Evolutionary conservation across 2,888 invertebrate species (phyloP).

Genomic region (Schizotus pectinicornis): DNA sequence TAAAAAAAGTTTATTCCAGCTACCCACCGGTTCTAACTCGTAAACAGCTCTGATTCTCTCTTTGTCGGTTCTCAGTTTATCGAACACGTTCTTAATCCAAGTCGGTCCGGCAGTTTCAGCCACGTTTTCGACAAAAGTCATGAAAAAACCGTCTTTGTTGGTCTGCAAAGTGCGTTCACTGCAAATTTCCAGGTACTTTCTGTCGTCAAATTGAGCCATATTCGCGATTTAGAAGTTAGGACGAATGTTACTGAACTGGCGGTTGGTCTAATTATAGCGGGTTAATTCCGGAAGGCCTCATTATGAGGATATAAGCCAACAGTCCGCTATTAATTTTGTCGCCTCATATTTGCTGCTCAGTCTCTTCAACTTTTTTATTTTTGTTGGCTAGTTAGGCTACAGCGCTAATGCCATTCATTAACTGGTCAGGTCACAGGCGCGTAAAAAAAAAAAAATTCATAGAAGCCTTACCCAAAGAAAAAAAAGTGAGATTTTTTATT

Average conservation of each 20-base stretch:
- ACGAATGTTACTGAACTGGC: background rate
- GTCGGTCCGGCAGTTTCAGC: conserved; percentile 61
- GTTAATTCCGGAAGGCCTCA: background rate
- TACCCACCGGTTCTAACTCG: conserved; percentile 60
- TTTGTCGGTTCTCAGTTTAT: conserved; percentile 63
- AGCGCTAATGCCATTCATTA: too few relatives aligned
- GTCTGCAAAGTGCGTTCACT: conserved; percentile 78
- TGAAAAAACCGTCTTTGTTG: conserved; percentile 77
- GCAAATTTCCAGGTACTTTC: conserved; percentile 68
- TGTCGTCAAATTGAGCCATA: conserved; percentile 5
- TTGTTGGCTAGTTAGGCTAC: too few relatives aligned
- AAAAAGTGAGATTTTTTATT: too few relatives aligned
- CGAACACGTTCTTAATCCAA: conserved; percentile 69
- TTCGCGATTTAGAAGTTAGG: background rate
- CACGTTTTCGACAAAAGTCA: conserved; percentile 68
- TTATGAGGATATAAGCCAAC: background rate
- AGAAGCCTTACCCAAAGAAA: too few relatives aligned
- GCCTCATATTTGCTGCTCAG: too few relatives aligned
- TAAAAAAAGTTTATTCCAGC: background rate
- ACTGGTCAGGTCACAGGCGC: too few relatives aligned
- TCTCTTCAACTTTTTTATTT: too few relatives aligned
- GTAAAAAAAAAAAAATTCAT: too few relatives aligned
- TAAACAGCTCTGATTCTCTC: conserved; percentile 66
- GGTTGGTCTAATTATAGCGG: conserved; percentile 3
- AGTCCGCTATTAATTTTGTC: background rate